phyloP scores from a whole-genome alignment of 2,797 vertebrate species.

The Dromococcyx pavoninus region DNA sequence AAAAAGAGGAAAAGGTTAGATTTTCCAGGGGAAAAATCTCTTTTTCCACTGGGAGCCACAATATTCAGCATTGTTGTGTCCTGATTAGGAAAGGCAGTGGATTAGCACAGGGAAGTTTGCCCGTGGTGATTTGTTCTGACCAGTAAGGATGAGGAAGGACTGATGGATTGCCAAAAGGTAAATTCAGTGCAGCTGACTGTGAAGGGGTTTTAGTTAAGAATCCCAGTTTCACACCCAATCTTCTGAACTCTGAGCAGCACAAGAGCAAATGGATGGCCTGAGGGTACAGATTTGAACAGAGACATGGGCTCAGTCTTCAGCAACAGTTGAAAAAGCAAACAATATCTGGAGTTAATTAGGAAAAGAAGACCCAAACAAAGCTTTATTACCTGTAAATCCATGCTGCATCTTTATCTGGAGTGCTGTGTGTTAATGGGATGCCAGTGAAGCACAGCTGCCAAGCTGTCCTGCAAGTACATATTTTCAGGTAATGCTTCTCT shows the following conservation, averaged over 20 bases:
- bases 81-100: neutral
- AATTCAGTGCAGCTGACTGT: neutral
- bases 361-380: neutral
- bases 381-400: neutral
- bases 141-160: neutral
- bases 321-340: neutral
- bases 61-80: neutral
- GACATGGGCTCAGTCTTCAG: neutral
- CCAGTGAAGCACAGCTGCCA: neutral
- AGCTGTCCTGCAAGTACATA: neutral
- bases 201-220: neutral
- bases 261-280: neutral
- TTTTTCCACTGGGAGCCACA: neutral
- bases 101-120: neutral
- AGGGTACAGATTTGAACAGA: neutral
- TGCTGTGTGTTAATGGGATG: neutral
- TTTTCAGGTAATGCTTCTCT: neutral
- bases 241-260: neutral
- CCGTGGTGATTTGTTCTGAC: neutral
- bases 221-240: neutral
- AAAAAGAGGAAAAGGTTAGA: neutral
- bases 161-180: neutral
- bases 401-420: neutral
- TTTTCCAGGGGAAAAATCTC: neutral
- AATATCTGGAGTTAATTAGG: neutral